Percentiles rank a stretch among this genome's conserved stretches.
Conservation (phyloP, 2,113 vertebrate genomes). For the Rhinoderma darwinii region DNA sequence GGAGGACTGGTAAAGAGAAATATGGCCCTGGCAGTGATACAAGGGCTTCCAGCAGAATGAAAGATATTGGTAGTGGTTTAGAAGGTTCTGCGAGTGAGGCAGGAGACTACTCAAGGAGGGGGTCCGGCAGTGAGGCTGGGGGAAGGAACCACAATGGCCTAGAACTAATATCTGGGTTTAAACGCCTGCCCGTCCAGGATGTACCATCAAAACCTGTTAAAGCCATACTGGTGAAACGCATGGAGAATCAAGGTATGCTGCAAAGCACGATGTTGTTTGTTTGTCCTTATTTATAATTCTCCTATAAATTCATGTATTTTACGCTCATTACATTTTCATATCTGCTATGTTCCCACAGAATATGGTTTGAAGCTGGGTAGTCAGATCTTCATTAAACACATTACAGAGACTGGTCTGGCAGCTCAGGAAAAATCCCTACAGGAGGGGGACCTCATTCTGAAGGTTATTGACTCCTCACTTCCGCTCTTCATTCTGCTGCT, state of each 20-base stretch:
- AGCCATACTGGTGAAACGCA: conserved; percentile 82
- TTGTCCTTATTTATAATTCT: background rate
- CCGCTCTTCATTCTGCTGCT: rapidly evolving
- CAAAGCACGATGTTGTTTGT: background rate
- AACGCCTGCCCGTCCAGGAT: conserved; percentile 78
- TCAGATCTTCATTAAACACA: conserved; percentile 97
- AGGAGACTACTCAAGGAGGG: conserved; percentile 46
- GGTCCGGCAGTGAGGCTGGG: background rate
- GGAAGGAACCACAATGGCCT: conserved; percentile 68
- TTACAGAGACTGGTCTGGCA: conserved; percentile 86
- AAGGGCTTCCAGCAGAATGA: background rate
- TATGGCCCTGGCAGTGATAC: conserved; percentile 9
- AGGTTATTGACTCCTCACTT: conserved; percentile 72
- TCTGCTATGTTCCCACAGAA: conserved; percentile 73
- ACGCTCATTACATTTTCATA: background rate
- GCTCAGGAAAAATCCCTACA: conserved; percentile 81
- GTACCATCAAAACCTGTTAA: conserved; percentile 76
- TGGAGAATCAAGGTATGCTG: conserved; percentile 80
- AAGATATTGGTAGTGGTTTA: background rate
- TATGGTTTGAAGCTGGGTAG: conserved; percentile 96
- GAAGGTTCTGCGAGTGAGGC: conserved; percentile 32
- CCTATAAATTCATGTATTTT: background rate
- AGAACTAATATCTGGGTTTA: conserved; percentile 85
- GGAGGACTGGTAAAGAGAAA: background rate
- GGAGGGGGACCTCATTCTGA: conserved; percentile 95